phyloP scores from a whole-genome alignment of 2,113 vertebrate species.

The Callospermophilus lateralis region DNA sequence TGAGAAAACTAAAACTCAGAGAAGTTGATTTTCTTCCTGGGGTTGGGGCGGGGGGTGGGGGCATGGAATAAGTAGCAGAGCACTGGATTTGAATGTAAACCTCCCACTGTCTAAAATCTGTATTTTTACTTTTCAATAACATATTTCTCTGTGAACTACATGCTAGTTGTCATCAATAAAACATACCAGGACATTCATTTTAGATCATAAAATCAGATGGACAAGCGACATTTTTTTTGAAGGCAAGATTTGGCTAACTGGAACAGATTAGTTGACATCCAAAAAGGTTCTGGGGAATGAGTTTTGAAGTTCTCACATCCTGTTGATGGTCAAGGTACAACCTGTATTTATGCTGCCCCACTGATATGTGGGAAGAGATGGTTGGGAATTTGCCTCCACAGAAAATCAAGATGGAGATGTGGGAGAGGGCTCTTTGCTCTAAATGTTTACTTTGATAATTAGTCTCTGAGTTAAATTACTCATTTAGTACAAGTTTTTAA shows the following conservation, averaged over 20 bases:
- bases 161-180: neutral
- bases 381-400: neutral
- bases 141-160: neutral
- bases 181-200: neutral
- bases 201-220: neutral
- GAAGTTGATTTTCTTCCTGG: neutral
- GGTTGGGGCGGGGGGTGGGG: neutral
- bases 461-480: neutral
- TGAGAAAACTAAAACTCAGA: neutral
- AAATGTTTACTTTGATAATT: neutral
- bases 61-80: neutral
- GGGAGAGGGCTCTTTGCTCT: neutral
- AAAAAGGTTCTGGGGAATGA: slow-evolving; percentile 8
- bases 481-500: neutral
- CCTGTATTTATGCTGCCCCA: neutral
- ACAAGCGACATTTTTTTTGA: neutral
- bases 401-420: neutral
- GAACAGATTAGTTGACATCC: neutral
- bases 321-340: neutral
- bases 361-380: neutral
- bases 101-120: neutral
- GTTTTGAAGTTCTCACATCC: neutral
- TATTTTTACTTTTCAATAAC: slow-evolving; percentile 6
- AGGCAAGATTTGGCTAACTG: neutral
- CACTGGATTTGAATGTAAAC: neutral